Base-by-base conservation (phyloP, 2,113 vertebrate genomes). In the Tupaia chinensis region DNA sequence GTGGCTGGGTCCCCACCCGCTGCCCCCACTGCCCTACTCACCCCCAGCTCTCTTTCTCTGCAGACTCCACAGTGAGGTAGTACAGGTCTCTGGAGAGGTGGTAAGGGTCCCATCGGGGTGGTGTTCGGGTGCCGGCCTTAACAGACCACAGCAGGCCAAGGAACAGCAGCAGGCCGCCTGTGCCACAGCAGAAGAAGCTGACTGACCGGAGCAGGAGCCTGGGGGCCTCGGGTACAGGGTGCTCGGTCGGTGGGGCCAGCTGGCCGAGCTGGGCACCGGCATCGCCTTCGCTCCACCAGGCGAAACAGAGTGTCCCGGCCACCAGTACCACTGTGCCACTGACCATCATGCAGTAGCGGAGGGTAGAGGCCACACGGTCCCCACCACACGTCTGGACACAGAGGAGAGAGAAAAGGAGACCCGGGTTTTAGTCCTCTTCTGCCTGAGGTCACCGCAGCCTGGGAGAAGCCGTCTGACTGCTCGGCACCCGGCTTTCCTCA, bases 241-340 rank as follows among this genome's bases (percentile, higher is more conserved):
- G 10, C 4, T 68, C 81, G 2, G 32, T 10, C 12, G 78, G 29
- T 0, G 23, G 13, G 56, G 44, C n/a, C 14, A 0, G 68, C 65
- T 22, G 92, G 60, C 77, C 82, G 2, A 97, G 97, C 1, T 85
- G 95, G 84, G 95, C 66, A 0, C 76, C 96, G 3, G 97, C 72
- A 15, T 98, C 97, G 0, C 96, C 97, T 0, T 98, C 98, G 0
- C 98, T 99, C 98, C 98, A 99, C 98, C 98, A 98, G 44, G 98
- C 97, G 0, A 99, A 99, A 96, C 98, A 98, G 69, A 99, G 97
- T 0, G 97, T 98, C 13, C 98, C 98, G 0, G 97, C 98, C 94
- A 98, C 98, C 94, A 99, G 97, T 69, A 98, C 92, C 96, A 98
- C 95, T 0, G 88, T 96, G 87, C 98, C 98, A 0, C 97, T 85